phyloP scores from a whole-genome alignment of 2,113 vertebrate genomes.

The Burhinus bistriatus region DNA sequence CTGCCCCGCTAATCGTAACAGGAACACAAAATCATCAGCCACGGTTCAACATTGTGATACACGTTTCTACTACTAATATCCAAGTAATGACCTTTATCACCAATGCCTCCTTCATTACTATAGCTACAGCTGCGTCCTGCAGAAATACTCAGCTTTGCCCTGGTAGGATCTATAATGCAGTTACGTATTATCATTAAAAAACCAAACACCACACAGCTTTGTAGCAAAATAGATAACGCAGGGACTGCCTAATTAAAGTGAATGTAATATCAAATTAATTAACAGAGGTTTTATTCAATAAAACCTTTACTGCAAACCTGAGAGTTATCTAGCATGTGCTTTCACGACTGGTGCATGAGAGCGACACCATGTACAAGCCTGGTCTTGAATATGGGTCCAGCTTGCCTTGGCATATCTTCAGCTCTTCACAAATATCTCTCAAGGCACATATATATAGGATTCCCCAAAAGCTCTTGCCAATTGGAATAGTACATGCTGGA shows the following conservation, averaged over 20 bases:
- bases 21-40: neutral
- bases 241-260: neutral
- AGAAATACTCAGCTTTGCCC: neutral
- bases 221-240: neutral
- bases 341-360: neutral
- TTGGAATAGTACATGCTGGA: neutral
- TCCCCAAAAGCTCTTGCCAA: neutral
- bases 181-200: neutral
- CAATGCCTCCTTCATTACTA: neutral
- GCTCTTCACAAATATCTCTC: neutral
- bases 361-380: neutral
- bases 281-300: neutral
- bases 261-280: neutral
- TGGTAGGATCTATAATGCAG: neutral
- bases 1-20: neutral
- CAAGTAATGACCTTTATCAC: neutral
- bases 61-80: neutral
- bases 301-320: neutral
- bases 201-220: neutral
- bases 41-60: rapidly evolving
- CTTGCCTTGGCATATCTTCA: neutral
- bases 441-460: neutral
- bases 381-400: neutral
- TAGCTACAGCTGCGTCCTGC: neutral
- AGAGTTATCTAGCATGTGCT: neutral